Evolutionary conservation across 2,888 invertebrate genomes (phyloP).

Genomic region (Tipula confusa): DNA sequence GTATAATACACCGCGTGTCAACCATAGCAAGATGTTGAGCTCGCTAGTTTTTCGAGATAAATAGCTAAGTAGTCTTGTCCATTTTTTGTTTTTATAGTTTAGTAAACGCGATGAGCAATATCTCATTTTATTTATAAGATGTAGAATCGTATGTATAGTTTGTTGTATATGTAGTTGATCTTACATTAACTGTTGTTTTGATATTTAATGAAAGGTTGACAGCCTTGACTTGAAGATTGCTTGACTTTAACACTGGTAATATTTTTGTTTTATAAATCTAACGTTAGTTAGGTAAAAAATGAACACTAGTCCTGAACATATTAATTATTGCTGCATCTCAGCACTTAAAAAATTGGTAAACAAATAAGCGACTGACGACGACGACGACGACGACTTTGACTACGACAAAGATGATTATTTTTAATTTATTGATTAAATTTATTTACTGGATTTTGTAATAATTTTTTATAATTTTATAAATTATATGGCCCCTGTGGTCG

Average conservation of each 20-base stretch:
- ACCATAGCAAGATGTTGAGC: background rate
- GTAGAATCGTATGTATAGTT: background rate
- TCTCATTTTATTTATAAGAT: too few species aligned
- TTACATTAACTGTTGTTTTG: slow-evolving; percentile 16
- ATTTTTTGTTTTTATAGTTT: background rate
- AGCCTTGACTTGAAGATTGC: slow-evolving; percentile 20
- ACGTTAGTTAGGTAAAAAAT: background rate
- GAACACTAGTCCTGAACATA: background rate
- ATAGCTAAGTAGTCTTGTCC: background rate
- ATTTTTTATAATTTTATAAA: background rate
- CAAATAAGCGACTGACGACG: background rate
- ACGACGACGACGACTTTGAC: background rate
- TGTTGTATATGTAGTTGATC: background rate
- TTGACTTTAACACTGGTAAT: slow-evolving; percentile 6
- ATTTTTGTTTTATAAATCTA: background rate
- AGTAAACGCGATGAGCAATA: background rate
- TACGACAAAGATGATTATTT: background rate
- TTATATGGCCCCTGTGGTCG: too few species aligned
- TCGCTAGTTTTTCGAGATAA: background rate
- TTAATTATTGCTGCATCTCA: background rate
- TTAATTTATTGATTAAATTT: background rate
- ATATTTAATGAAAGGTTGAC: slow-evolving; percentile 20
- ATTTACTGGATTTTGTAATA: background rate
- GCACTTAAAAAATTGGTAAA: background rate
- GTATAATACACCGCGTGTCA: background rate